Evolutionary conservation across 2,888 invertebrate species (phyloP).

Genomic region (Drosophila pegasa): DNA sequence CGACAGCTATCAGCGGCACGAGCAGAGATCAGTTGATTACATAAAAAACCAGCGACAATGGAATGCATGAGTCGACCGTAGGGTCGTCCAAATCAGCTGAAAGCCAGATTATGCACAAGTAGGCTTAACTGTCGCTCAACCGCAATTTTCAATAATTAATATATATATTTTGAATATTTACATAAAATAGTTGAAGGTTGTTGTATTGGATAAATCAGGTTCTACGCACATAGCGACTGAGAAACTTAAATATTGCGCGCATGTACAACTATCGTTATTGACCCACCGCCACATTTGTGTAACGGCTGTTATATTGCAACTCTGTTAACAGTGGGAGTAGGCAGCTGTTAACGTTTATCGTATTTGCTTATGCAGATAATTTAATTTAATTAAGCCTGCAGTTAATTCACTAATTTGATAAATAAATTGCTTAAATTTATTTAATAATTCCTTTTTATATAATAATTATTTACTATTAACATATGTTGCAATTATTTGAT

Average conservation of each 20-base stretch:
- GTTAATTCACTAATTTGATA: too few species aligned
- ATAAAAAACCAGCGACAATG: slow-evolving; percentile 47
- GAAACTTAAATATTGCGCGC: neutral
- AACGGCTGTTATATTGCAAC: neutral
- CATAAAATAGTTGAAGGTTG: slow-evolving; percentile 17
- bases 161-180: slow-evolving; percentile 4
- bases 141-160: slow-evolving; percentile 6
- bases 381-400: too few species aligned
- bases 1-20: slow-evolving; percentile 36
- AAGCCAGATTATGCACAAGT: slow-evolving; percentile 30
- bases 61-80: slow-evolving; percentile 28
- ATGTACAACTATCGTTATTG: slow-evolving; percentile 4
- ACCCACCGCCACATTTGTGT: slow-evolving; percentile 19
- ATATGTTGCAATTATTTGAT: too few species aligned
- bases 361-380: too few species aligned
- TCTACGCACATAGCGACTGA: slow-evolving; percentile 11
- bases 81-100: slow-evolving; percentile 23
- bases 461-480: too few species aligned
- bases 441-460: too few species aligned
- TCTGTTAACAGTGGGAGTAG: neutral
- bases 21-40: slow-evolving; percentile 48
- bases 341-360: neutral
- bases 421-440: too few species aligned
- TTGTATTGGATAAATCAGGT: slow-evolving; percentile 11
- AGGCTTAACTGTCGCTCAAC: slow-evolving; percentile 7